Evolutionary conservation across 2,888 invertebrate genomes (phyloP), one percentile per base, ranked within the genome.

Genomic region (Zygaena filipendulae): DNA sequence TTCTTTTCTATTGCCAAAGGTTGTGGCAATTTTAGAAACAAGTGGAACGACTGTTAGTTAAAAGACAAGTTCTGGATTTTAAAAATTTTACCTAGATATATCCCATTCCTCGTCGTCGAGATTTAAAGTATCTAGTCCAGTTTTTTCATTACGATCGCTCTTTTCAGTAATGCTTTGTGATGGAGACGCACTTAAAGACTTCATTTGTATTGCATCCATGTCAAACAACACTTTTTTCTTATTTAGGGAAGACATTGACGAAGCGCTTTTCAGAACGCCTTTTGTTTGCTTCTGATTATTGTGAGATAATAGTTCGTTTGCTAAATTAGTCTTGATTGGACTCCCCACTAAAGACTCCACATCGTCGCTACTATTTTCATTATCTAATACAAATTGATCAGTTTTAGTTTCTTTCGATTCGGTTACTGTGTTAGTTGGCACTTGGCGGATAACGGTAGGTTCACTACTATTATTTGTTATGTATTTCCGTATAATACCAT

Each of bases 151-250:
- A 5, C 41, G 57, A 31, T 63, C 63, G 42, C 56, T 69, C 48
- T 66, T 74, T 35, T 74, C 79, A 22, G 74, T 72, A 14, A 60
- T 47, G 33, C 77, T 79, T 49, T 75, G 74, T 20, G 80, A 79
- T n/a, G 79, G 74, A n/a, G 77, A 77, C 23, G 75, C 74, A 43
- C 81, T 81, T 1, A 79, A 54, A 2, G 79, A 80, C 45, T 80
- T 80, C 68, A 75, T 79, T 58, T 81, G 77, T 43, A 80, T 75
- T 3, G 81, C 74, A 42, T 83, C 82, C 57, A 86, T 71, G 60
- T 86, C 84, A 43, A 87, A 87, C 23, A 85, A 45, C 4, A 87
- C 86, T 59, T 83, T 85, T 52, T 87, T 87, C 44, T 86, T 86
- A 12, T 81, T 71, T 13, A 84, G 49, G 22, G 82, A 82, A 19